A percentile compares a stretch with the other conserved stretches of the same genome.
Evolutionary conservation across 2,888 invertebrate genomes (phyloP).

Genomic region (Hirtodrosophila duncani): DNA sequence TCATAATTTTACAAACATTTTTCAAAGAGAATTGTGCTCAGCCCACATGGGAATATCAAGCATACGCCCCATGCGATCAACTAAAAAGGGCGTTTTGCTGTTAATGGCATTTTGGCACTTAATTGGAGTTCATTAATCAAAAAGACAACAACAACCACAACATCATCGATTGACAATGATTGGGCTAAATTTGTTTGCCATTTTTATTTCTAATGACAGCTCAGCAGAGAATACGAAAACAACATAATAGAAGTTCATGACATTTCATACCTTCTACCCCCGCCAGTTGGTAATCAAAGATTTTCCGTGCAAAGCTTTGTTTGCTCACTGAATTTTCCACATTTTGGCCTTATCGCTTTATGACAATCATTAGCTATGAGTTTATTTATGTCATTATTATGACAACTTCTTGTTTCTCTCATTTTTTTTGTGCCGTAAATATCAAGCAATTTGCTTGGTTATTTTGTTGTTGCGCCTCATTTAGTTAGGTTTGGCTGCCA

Average conservation of each 20-base stretch:
- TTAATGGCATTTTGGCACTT: slow-evolving; percentile 43
- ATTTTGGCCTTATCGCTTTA: slow-evolving; percentile 53
- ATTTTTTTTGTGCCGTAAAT: slow-evolving; percentile 26
- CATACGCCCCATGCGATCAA: slow-evolving; percentile 43
- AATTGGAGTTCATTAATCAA: slow-evolving; percentile 63
- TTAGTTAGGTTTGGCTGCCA: slow-evolving; percentile 38
- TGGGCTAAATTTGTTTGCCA: slow-evolving; percentile 39
- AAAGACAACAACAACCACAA: slow-evolving; percentile 19
- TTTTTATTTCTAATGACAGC: slow-evolving; percentile 53
- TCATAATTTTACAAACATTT: slow-evolving; percentile 64
- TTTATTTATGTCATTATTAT: slow-evolving; percentile 67
- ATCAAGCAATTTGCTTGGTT: slow-evolving; percentile 45
- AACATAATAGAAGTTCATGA: slow-evolving; percentile 41
- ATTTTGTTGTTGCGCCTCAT: slow-evolving; percentile 40
- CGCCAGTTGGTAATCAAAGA: slow-evolving; percentile 40
- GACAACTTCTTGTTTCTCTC: slow-evolving; percentile 38
- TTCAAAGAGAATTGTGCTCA: slow-evolving; percentile 40
- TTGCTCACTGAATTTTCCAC: slow-evolving; percentile 35
- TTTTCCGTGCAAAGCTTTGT: slow-evolving; percentile 45
- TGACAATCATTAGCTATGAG: slow-evolving; percentile 55
- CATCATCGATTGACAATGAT: slow-evolving; percentile 22
- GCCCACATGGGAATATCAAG: too few species aligned
- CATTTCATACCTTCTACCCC: slow-evolving; percentile 45
- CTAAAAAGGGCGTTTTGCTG: slow-evolving; percentile 38
- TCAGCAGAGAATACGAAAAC: background rate